Evolutionary conservation across 1,140 invertebrate genomes (phyloP), one percentile per base, ranked within the genome.

Genomic region (Zaprionus gabonicus): DNA sequence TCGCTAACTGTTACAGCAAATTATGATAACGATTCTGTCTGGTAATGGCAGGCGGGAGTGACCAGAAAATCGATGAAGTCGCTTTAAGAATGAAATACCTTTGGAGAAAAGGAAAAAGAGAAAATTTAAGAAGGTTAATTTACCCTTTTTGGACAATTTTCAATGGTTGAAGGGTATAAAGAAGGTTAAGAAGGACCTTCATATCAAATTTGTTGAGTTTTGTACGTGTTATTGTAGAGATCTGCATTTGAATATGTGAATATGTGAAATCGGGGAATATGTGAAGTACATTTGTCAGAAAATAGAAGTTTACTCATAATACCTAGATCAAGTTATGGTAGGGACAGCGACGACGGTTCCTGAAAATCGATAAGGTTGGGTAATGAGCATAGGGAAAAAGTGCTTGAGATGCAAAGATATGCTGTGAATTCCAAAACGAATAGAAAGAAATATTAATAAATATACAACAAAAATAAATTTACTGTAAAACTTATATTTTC

Each of bases 1-100:
- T 76, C 41, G 79, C 75, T 73, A 86, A 86, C 83, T 80, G 83
- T 80, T 87, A 82, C 80, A 87, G 55, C 74, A 75, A 78, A 66
- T 71, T 71, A 64, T 71, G 81, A 83, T 85, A 84, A 85, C 70
- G 51, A 58, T 34, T 44, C 15, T 36, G 58, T 15, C 41, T n/a
- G 27, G 20, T 13, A 20, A 5, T 27, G 5, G 51, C 4, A 44
- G 51, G 34, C 64, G 23, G 6, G 2, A 56, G 53, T 9, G 1
- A 17, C 17, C 44, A 46, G 31, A 83, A 84, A 83, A 83, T 84
- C 81, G 66, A 83, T 84, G 77, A 62, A 55, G 28, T 27, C 5
- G 10, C 38, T 72, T 59, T 65, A 72, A 58, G 49, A 36, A 23
- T 28, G 5, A 34, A 66, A 44, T 25, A 51, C 46, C 20, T 51